Evolutionary conservation across 2,888 invertebrate genomes (phyloP), one percentile per base, ranked within the genome.

Genomic region (Aphidoletes aphidimyza): DNA sequence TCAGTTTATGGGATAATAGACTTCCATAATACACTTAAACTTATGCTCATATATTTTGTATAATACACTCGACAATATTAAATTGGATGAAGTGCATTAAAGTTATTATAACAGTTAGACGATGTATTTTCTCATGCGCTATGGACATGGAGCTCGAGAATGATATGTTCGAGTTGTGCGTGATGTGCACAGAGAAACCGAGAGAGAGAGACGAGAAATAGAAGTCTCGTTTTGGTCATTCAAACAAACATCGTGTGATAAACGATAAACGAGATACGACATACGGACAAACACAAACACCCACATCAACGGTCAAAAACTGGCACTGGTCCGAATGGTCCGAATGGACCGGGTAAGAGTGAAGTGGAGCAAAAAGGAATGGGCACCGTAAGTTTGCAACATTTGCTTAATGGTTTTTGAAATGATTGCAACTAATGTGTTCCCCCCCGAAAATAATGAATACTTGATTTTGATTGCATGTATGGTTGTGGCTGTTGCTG

Each of bases 1-100:
- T n/a, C 39, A n/a, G 81, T 81, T 81, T 37, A 81, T 81, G 81
- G 81, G 81, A 81, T 81, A 39, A 81, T 81, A 81, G 81, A 81
- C 37, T 69, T 39, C n/a, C 8, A 81, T 81, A 81, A 81, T 81
- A 81, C 39, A 81, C 81, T 81, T 81, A 81, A 37, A 69, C 69
- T 69, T 69, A 69, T 69, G 69, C 69, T 69, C 69, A 69, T 69
- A 69, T 69, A 69, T 69, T 69, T 69, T 69, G 69, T 69, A 69
- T 69, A 69, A 69, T 69, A 69, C 69, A 69, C 69, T 69, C 69
- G 69, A 69, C 69, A 69, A 69, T 30, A 69, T 69, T 69, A 69
- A 69, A 69, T 69, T 69, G 69, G 69, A 81, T 81, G 81, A 39
- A 81, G 81, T 81, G 39, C 81, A 81, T 81, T 81, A 81, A 81